Base-by-base conservation (phyloP, 2,888 invertebrate species). In the Magallana nippona region DNA sequence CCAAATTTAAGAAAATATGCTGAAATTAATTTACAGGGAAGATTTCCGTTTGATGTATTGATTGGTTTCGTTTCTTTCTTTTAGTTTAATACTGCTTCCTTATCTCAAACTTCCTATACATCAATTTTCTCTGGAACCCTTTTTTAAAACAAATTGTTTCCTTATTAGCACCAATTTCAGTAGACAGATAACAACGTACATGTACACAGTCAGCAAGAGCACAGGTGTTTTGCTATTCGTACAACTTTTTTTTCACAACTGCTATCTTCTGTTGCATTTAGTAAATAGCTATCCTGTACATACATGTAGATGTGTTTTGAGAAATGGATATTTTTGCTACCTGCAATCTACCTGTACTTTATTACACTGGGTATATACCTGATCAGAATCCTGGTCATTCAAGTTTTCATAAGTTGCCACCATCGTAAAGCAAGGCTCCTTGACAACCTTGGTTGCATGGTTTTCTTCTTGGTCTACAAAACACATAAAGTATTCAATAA, bases 381-480 rank as follows among this genome's bases (percentile, higher is more conserved):
- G 84, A 56, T 84, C 84, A 78, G 82, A 82, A 2, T 84, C 82
- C 19, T 81, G 82, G 44, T 71, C 82, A 63, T 82, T 58, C 55
- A 82, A 13, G 5, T 60, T 56, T 11, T 82, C 60, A 44, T 63
- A 71, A 19, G 44, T 82, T 5, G 82, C 27, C 19, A 82, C 82
- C 82, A 82, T 55, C 44, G 58, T 63, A 22, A 55, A 82, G 56
- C 82, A 82, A 17, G 63, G 63, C 22, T 71, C 82, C 44, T 82
- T 82, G 63, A 19, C 71, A 19, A 60, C 82, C 55, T 82, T 63
- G 8, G 71, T 71, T 13, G 27, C 55, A 27, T 44, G 22, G 19
- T 56, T 63, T 15, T 81, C 71, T 77, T 82, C 82, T 63, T 82
- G 82, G 22, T 55, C 82, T 82, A 71, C 19, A 82, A 82, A 22